These are phyloP conservation scores for Cylloceria caligata DNA, from an alignment of 2,888 invertebrate genomes.

Conservation along the genomic window DNA sequence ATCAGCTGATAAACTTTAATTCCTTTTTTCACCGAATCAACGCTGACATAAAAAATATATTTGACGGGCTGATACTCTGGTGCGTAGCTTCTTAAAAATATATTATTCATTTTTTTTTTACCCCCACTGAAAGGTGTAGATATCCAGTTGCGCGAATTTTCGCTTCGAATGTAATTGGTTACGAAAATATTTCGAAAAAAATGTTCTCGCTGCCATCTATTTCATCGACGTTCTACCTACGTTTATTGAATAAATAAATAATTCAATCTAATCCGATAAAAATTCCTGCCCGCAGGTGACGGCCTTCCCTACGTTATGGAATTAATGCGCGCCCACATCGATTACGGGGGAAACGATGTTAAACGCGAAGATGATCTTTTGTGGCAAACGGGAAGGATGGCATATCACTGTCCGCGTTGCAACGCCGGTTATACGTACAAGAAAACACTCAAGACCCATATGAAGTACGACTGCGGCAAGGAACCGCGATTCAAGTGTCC, in stretches of 20 bases:
- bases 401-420: constrained; percentile 84
- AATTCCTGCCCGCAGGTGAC: constrained; percentile 78
- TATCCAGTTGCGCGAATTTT: constrained; percentile 3
- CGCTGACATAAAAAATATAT: neutral
- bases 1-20: neutral
- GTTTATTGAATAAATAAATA: constrained; percentile 16
- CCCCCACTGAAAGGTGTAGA: neutral
- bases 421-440: constrained; percentile 83
- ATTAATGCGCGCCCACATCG: constrained; percentile 73
- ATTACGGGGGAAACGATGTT: constrained; percentile 67
- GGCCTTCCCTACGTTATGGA: constrained; percentile 74
- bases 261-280: constrained; percentile 51
- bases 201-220: constrained; percentile 22
- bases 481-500: constrained; percentile 85
- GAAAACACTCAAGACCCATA: constrained; percentile 84
- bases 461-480: constrained; percentile 85
- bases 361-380: constrained; percentile 74
- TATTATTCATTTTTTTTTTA: too few species aligned
- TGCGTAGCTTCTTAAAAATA: too few species aligned
- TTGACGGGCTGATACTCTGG: neutral
- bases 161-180: constrained; percentile 15
- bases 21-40: constrained; percentile 18
- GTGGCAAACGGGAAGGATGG: constrained; percentile 77
- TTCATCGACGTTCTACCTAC: constrained; percentile 39
- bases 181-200: constrained; percentile 4